Evolutionary conservation across 2,113 vertebrate species (phyloP).

Genomic region (Martes martes): DNA sequence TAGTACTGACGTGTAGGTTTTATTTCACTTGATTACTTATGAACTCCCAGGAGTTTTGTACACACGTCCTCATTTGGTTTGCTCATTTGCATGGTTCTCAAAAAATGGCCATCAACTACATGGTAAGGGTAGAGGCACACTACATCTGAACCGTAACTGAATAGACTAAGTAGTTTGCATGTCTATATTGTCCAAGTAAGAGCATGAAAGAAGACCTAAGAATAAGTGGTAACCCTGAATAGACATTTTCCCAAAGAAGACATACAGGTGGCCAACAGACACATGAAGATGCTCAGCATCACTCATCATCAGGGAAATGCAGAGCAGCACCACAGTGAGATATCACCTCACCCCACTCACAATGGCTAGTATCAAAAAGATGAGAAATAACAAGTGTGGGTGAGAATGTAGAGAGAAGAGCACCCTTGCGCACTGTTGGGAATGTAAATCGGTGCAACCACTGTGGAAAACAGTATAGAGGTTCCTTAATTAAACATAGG

Average conservation of each 20-base stretch:
- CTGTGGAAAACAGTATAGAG: background rate
- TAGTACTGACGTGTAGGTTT: background rate
- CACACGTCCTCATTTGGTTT: background rate
- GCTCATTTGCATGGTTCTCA: constrained; percentile 11
- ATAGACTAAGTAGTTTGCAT: background rate
- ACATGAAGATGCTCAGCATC: background rate
- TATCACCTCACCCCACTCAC: background rate
- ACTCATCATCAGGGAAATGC: background rate
- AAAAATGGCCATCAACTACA: background rate
- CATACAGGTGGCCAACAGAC: background rate
- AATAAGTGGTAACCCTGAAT: background rate
- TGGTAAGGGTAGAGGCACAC: background rate
- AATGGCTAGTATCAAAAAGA: background rate
- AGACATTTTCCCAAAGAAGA: background rate
- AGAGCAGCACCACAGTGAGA: background rate
- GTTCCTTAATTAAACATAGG: background rate
- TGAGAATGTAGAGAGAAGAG: background rate
- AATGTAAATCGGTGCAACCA: background rate
- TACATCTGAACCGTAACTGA: background rate
- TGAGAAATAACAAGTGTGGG: background rate
- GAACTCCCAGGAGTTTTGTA: constrained; percentile 11
- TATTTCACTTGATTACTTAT: constrained; percentile 9
- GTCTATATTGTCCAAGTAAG: constrained; percentile 9
- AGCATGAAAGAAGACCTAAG: background rate
- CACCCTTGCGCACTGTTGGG: background rate